Evolutionary conservation across 2,888 invertebrate genomes (phyloP), one percentile per base, ranked within the genome.

Genomic region (Asteroscopus sphinx): DNA sequence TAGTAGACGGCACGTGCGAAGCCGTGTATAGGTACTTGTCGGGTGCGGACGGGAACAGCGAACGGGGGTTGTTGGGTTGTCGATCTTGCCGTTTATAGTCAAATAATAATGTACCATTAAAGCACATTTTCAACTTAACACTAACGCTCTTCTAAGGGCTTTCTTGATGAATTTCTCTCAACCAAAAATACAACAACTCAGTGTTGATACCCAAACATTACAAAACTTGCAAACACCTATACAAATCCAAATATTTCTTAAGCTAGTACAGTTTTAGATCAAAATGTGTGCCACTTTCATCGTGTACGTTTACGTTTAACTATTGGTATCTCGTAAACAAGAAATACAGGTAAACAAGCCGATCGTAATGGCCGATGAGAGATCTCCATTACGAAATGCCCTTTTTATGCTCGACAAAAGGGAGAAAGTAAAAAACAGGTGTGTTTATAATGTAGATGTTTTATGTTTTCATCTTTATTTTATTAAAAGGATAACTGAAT

Each of bases 271-370:
- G 61, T 77, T 80, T 80, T 77, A 78, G 76, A 81, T 81, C 78
- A 75, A 76, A 79, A 81, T 76, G 73, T 77, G 69, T 79, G 64
- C 74, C 68, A 72, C 72, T 42, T 58, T 55, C 37, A 6, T 41
- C 59, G 66, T 54, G 53, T 56, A 49, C 57, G 63, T 74, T 75
- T 70, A 76, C 60, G 62, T 73, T 72, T 63, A 48, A 62, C 67
- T 64, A 53, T 57, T 46, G 47, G 58, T 55, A 77, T 59, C 73
- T 67, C 63, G 58, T 75, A 75, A 68, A 73, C 70, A 71, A 54
- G 57, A 45, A 41, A 61, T 52, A 59, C 74, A 80, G 80, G 79
- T 81, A 81, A 80, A 80, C 76, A 80, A 45, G 40, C 32, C 56
- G 42, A 51, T 62, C 51, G 66, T 56, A 74, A 68, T 52, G 53